These are phyloP conservation scores for Dipodomys spectabilis DNA, from an alignment of 2,113 vertebrate genomes.

Conservation along the genomic window DNA sequence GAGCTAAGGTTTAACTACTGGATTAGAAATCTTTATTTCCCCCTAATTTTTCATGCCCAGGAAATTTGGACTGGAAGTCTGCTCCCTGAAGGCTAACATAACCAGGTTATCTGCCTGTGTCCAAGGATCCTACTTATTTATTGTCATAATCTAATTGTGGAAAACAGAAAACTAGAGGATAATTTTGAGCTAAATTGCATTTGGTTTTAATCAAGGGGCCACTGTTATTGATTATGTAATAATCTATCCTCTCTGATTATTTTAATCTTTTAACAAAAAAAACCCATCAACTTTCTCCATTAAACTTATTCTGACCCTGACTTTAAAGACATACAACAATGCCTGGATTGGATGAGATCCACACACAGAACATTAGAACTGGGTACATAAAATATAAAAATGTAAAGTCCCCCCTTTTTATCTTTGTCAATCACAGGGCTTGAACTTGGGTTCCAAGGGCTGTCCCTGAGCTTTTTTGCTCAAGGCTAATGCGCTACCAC, in stretches of 20 bases:
- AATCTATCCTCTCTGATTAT: conserved; percentile 43
- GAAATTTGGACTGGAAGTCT: background rate
- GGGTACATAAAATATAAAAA: background rate
- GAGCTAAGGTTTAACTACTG: background rate
- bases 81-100: background rate
- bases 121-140: background rate
- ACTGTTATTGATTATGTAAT: conserved; percentile 48
- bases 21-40: background rate
- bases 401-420: background rate
- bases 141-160: conserved; percentile 11
- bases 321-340: background rate
- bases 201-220: conserved; percentile 62
- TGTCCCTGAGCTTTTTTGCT: no score
- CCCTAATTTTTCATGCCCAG: background rate
- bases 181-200: conserved; percentile 56
- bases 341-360: background rate
- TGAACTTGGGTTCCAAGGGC: no score
- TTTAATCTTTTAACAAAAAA: conserved; percentile 20
- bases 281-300: background rate
- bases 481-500: no score
- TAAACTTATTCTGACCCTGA: conserved; percentile 28
- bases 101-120: background rate
- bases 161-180: conserved; percentile 45
- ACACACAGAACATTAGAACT: background rate
- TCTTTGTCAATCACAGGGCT: no score